Base-by-base conservation (phyloP, 1,140 invertebrate genomes). In the Phthorimaea operculella region DNA sequence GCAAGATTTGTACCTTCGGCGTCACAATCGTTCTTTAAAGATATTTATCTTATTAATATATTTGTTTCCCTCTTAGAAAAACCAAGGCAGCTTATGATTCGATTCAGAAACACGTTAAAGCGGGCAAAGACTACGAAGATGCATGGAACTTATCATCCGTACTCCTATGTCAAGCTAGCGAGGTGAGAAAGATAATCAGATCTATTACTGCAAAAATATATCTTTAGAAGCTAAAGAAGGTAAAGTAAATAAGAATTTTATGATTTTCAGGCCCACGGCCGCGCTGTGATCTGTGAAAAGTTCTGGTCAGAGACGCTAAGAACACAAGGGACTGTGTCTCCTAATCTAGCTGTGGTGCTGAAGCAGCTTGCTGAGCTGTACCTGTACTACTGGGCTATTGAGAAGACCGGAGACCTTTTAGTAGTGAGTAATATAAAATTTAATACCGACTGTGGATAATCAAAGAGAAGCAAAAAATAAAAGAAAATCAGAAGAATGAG, bases 131-230 rank as follows among this genome's bases (percentile, higher is more conserved):
- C 6, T 81, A 85, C 3, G 92, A 94, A 75, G 89, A 93, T 59
- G 93, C 94, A 0, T 95, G 93, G 90, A 96, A 96, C 79, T 78
- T 89, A 48, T 90, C 90, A 33, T 93, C 93, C 7, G 90, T 94
- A 28, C 90, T 92, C 70, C 79, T 96, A 5, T 89, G 90, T 9
- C 87, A 89, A 53, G 91, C 92, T 54, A 91, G 93, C 7, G 92
- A 92, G 75, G 89, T 90, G 66, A 61, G 36, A 5, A 4, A 4
- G 36, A 12, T 39, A 39, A 39, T 39, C 2, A 28, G 21, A 28
- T 28, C 21, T 28, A 4, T 6, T 28, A 4, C 6, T 28, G 21
- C 21, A 28, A 28, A n/a, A n/a, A n/a, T n/a, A n/a, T n/a, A n/a
- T n/a, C n/a, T n/a, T n/a, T n/a, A n/a, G n/a, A n/a, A n/a, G n/a